Conservation (phyloP, 1,140 invertebrate species). For the Drosophila rhopaloa region DNA sequence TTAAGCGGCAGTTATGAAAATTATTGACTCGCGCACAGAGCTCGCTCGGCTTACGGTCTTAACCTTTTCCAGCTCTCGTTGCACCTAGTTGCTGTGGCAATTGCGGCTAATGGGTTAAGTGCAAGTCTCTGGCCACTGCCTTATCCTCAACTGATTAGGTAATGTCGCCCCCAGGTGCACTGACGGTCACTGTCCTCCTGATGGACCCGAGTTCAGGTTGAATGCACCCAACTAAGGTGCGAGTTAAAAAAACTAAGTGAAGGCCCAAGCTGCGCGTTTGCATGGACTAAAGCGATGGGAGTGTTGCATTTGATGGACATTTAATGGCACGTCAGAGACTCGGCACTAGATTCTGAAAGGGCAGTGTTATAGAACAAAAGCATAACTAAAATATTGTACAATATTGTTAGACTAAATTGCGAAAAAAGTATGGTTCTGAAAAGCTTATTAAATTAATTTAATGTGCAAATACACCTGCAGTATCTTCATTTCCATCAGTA, state of each 20-base stretch:
- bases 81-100: conserved; percentile 28
- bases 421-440: too few relatives aligned
- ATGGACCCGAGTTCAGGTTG: conserved; percentile 25
- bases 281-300: conserved; percentile 7
- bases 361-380: too few relatives aligned
- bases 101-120: conserved; percentile 55
- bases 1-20: conserved; percentile 80
- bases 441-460: too few relatives aligned
- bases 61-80: conserved; percentile 33
- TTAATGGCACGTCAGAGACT: conserved; percentile 19
- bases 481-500: too few relatives aligned
- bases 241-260: conserved; percentile 5
- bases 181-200: conserved; percentile 11
- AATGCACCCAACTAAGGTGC: conserved; percentile 21
- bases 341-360: not conserved
- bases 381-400: too few relatives aligned
- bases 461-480: too few relatives aligned
- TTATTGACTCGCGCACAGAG: conserved; percentile 66
- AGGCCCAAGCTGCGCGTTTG: not conserved
- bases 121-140: conserved; percentile 26
- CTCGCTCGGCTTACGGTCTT: conserved; percentile 31
- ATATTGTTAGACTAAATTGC: too few relatives aligned
- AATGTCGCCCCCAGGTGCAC: conserved; percentile 30
- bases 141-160: conserved; percentile 40
- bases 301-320: conserved; percentile 19